Evolutionary conservation across 2,113 vertebrate genomes (phyloP).

Genomic region (Percina caprodes): DNA sequence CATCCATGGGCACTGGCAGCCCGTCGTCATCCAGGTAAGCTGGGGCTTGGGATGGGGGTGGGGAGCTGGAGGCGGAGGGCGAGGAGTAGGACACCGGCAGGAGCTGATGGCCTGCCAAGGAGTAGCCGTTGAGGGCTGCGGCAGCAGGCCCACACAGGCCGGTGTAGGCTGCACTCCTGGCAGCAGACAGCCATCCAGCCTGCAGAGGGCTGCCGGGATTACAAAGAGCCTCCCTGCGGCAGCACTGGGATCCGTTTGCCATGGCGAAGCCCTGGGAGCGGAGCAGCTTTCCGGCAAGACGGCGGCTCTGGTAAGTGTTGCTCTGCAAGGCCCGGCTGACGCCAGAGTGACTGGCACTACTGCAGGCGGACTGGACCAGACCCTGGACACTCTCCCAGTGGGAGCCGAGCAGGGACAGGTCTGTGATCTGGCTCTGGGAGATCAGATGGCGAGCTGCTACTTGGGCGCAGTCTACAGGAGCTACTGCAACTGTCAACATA

Average conservation of each 20-base stretch:
- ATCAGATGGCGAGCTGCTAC: slow-evolving; percentile 81
- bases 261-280: slow-evolving; percentile 82
- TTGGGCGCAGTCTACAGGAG: slow-evolving; percentile 77
- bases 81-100: slow-evolving; percentile 62
- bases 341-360: slow-evolving; percentile 71
- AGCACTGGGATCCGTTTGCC: slow-evolving; percentile 84
- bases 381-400: slow-evolving; percentile 96
- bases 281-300: slow-evolving; percentile 85
- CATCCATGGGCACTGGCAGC: slow-evolving; percentile 94
- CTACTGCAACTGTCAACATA: slow-evolving; percentile 1
- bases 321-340: slow-evolving; percentile 85
- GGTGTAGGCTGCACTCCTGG: slow-evolving; percentile 56
- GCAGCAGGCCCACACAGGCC: slow-evolving; percentile 62
- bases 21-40: slow-evolving; percentile 95
- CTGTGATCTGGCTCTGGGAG: slow-evolving; percentile 90
- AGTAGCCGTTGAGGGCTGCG: slow-evolving; percentile 65
- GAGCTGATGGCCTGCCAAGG: slow-evolving; percentile 83
- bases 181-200: slow-evolving; percentile 66
- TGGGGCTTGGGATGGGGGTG: slow-evolving; percentile 88
- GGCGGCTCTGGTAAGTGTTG: slow-evolving; percentile 88
- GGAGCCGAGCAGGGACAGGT: slow-evolving; percentile 90
- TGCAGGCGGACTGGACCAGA: slow-evolving; percentile 89
- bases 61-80: slow-evolving; percentile 80
- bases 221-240: slow-evolving; percentile 78
- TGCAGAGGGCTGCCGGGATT: slow-evolving; percentile 72